phyloP scores from a whole-genome alignment of 2,888 invertebrate genomes.

The Eupithecia exiguata region DNA sequence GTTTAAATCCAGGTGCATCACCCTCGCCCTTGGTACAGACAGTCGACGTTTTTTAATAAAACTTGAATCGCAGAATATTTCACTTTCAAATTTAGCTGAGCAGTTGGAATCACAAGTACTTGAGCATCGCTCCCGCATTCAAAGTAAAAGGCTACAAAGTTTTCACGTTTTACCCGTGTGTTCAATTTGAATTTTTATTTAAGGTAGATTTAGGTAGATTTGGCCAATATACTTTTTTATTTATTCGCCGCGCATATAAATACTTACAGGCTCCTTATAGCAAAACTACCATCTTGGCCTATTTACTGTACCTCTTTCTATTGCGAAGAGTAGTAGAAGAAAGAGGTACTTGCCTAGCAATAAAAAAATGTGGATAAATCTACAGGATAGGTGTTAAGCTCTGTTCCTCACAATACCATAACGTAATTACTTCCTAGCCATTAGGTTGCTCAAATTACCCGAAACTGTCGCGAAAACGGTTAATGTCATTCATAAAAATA shows the following conservation, averaged over 20 bases:
- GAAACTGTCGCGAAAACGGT: constrained; percentile 31
- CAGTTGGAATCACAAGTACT: constrained; percentile 32
- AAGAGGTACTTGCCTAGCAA: background rate
- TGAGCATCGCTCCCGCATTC: constrained; percentile 33
- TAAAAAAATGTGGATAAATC: background rate
- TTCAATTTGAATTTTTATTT: constrained; percentile 29
- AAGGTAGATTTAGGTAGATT: background rate
- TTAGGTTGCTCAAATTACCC: constrained; percentile 27
- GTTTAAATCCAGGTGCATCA: constrained; percentile 28
- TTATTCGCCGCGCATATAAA: too few species aligned
- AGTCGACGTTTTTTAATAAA: constrained; percentile 37
- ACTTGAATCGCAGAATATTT: constrained; percentile 37
- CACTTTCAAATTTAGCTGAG: constrained; percentile 34
- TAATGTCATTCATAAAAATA: constrained; percentile 32
- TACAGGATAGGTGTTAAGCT: background rate
- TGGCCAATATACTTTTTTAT: background rate
- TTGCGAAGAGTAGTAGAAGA: background rate
- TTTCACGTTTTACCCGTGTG: constrained; percentile 25
- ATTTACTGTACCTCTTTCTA: too few species aligned
- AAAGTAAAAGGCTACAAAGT: constrained; percentile 35
- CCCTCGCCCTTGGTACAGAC: constrained; percentile 22
- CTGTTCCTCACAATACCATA: constrained; percentile 9
- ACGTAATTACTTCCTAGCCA: constrained; percentile 25
- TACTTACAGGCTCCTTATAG: too few species aligned
- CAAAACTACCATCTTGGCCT: background rate